Base-by-base conservation (phyloP, 2,797 vertebrate species). In the Leucoraja ocellata region DNA sequence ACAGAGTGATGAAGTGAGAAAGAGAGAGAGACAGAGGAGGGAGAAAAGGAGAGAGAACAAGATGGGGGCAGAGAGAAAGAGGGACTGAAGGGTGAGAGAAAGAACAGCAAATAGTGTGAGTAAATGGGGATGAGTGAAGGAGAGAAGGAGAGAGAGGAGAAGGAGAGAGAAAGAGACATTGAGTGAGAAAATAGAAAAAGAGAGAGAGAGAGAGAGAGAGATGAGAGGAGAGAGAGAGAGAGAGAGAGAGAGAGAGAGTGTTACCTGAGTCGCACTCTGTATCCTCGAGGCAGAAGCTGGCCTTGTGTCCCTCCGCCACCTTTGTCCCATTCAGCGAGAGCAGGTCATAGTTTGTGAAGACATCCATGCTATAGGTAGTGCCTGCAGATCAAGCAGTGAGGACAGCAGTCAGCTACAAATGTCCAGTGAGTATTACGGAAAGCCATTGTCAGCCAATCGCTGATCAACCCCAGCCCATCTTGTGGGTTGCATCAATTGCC, bases 281-380 rank as follows among this genome's bases (percentile, higher is more conserved):
- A 95, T 99, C 98, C 94, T 99, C 98, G 94, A 99, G 95, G 93
- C 98, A 99, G 95, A 99, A 99, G 94, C 98, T 99, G 77, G 98
- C 98, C 94, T 99, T 99, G 96, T 99, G 98, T 83, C 98, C 98
- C 93, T 99, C 98, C 0, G 98, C 98, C 93, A 99, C 97, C 95
- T 98, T 99, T 93, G 98, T 97, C 0, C 98, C 98, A 0, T 99
- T 99, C 80, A 97, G 96, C 94, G 95, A 98, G 94, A 98, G 95
- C 10, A 99, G 96, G 93, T 99, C 98, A 0, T 99, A 99, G 95
- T 97, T 96, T 0, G 98, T 99, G 93, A 99, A 99, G 7, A 99
- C 97, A 93, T 99, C 98, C 98, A 99, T 99, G 96, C 98, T 99
- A 96, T 99, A n/a, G 98, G 94, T 98, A 99, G 94, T 98, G 98